Base-by-base conservation (phyloP, 2,888 invertebrate genomes). In the Drosophila mercatorum region DNA sequence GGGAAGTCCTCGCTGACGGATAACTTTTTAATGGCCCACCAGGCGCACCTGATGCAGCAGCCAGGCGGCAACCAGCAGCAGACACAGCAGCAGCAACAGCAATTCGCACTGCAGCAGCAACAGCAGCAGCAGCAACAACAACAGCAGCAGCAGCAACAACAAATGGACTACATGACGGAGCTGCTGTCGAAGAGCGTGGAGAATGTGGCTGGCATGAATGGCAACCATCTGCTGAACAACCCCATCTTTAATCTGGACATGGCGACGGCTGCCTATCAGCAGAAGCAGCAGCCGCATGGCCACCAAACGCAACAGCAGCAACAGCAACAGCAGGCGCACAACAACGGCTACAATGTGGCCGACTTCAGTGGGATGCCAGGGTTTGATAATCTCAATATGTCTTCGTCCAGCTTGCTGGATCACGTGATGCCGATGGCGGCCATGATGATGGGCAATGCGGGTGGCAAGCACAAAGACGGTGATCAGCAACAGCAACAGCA, bases 151-250 rank as follows among this genome's bases (percentile, higher is more conserved):
- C 92, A 94, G 90, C 94, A 94, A 69, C 93, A 94, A 38, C 94
- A 94, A 92, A 90, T 93, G 92, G 79, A 92, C 92, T 81, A 94
- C 69, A 93, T 93, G 85, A 79, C 91, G 22, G 93, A 93, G 70
- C 72, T 92, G 72, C 69, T 92, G 34, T 74, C 92, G 44, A 92
- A 92, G 70, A 80, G 88, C 34, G 66, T 89, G 69, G 91, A 91
- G 10, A 88, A 83, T 68, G 91, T 91, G 3, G 66, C 89, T 12
- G 91, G 92, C 34, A 92, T 93, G 89, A 93, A 93, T 83, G 92
- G 92, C 56, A 87, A 84, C 52, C 87, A 88, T 63, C 46, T 92
- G 90, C 58, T 91, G 74, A 81, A 91, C 55, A 75, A 61, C 28
- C 14, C 52, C 36, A 90, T 92, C 62, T 88, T 92, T 34, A 90